A percentile compares a stretch with the other conserved stretches of the same genome.
Conservation (phyloP, 2,797 vertebrate genomes). For the Scyliorhinus canicula region DNA sequence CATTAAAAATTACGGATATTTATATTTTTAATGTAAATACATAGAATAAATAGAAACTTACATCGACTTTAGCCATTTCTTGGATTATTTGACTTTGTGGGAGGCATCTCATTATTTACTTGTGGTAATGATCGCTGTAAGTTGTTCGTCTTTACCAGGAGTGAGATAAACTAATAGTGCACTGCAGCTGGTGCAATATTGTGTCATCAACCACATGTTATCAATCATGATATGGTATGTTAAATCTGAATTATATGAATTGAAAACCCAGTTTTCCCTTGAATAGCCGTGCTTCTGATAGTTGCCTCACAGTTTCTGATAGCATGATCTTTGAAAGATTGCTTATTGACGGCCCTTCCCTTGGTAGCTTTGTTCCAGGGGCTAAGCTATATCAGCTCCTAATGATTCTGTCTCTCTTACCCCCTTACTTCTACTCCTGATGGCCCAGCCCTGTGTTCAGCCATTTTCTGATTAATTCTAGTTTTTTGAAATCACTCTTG, state of each 20-base stretch:
- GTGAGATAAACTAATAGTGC: not conserved
- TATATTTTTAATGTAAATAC: conserved; percentile 27
- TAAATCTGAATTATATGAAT: not conserved
- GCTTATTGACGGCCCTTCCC: not conserved
- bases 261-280: too few species aligned
- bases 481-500: not conserved
- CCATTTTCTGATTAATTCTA: not conserved
- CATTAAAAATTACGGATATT: not conserved
- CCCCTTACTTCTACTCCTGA: not conserved
- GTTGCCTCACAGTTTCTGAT: not conserved
- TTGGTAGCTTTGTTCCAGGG: not conserved
- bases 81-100: not conserved
- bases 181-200: not conserved
- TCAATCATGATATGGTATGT: not conserved
- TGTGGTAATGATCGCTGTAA: not conserved
- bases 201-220: not conserved
- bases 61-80: not conserved
- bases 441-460: not conserved
- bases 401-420: not conserved
- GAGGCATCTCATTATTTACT: not conserved
- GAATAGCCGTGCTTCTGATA: not conserved
- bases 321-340: not conserved
- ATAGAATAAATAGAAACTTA: not conserved
- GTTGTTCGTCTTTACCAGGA: not conserved
- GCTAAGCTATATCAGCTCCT: not conserved